Conservation (phyloP, 2,113 vertebrate genomes). For the Ondatra zibethicus region DNA sequence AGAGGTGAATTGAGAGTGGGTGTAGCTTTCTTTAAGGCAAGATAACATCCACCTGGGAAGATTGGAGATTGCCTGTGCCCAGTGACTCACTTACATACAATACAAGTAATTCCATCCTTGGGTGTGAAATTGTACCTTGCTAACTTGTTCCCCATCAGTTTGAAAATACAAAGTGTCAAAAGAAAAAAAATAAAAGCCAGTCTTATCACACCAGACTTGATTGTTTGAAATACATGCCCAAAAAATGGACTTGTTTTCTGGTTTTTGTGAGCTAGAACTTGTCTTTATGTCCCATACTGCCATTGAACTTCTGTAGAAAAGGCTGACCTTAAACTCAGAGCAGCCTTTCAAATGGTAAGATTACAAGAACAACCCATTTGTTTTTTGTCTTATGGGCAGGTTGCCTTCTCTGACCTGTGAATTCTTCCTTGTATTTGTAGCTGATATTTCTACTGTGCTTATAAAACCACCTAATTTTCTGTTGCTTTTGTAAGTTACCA, state of each 20-base stretch:
- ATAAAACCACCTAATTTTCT: constrained; percentile 1
- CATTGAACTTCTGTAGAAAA: background rate
- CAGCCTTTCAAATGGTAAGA: background rate
- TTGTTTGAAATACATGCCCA: background rate
- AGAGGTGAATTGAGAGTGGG: background rate
- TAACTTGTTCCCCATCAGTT: background rate
- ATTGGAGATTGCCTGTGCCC: background rate
- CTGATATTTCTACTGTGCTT: background rate
- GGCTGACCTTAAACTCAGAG: background rate
- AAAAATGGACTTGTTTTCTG: background rate
- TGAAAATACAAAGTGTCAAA: constrained; percentile 4
- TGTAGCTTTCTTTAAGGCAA: background rate
- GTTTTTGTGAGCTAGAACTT: background rate
- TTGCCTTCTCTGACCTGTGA: background rate
- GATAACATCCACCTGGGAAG: background rate
- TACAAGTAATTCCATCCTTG: background rate
- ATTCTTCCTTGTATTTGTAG: background rate
- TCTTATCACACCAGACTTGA: background rate
- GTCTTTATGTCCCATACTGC: background rate
- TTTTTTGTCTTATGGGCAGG: background rate
- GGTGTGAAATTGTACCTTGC: background rate
- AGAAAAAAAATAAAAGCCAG: background rate
- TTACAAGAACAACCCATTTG: background rate
- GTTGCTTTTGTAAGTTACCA: background rate
- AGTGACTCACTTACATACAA: background rate